Conservation (phyloP, 2,113 vertebrate species). For the Ctenomys sociabilis region DNA sequence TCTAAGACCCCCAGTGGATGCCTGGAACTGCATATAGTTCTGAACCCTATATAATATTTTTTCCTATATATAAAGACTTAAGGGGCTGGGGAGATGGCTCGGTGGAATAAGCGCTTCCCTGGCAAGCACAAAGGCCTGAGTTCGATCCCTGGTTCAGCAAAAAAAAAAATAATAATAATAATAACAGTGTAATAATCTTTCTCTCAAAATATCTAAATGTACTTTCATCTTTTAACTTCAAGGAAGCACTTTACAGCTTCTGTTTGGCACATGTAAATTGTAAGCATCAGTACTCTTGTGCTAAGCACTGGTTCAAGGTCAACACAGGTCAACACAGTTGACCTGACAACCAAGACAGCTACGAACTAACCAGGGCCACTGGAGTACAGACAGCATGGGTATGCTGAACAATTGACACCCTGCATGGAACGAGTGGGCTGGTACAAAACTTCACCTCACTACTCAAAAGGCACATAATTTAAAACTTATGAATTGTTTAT, state of each 20-base stretch:
- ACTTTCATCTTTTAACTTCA: neutral
- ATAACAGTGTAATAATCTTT: too few relatives aligned
- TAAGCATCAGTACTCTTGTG: neutral
- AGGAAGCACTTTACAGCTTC: neutral
- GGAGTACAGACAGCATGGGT: neutral
- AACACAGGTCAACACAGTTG: too few relatives aligned
- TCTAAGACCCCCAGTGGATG: too few relatives aligned
- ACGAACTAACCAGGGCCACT: neutral
- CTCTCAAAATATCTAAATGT: too few relatives aligned
- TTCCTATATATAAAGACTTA: too few relatives aligned
- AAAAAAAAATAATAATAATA: too few relatives aligned
- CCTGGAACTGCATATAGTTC: too few relatives aligned
- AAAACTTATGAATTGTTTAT: neutral
- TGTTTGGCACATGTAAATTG: neutral
- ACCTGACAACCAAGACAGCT: neutral
- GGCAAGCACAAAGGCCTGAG: too few relatives aligned
- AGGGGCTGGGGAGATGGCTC: neutral
- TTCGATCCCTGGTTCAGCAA: too few relatives aligned
- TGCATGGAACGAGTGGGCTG: neutral
- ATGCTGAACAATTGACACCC: neutral
- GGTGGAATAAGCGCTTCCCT: too few relatives aligned
- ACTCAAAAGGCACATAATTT: neutral
- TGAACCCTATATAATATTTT: too few relatives aligned
- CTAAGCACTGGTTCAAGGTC: too few relatives aligned
- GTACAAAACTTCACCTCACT: neutral